These are phyloP conservation scores for Neoseiulus cucumeris DNA, from an alignment of 1,140 invertebrate species.

Conservation along the genomic window DNA sequence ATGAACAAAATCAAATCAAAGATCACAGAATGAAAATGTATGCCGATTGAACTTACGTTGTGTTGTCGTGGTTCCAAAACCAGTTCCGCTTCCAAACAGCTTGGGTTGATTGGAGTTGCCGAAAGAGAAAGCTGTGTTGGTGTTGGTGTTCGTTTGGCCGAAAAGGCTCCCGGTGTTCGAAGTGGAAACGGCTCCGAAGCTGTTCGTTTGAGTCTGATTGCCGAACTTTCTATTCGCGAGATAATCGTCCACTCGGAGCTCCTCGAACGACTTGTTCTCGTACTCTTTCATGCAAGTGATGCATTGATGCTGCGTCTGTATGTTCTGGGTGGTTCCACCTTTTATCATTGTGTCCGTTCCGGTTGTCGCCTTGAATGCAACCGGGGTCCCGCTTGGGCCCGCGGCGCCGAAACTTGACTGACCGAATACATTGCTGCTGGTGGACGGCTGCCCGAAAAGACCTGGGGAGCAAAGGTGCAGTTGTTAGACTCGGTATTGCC, in stretches of 20 bases:
- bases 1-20: too few species aligned
- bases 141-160: constrained; percentile 14
- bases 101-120: background rate
- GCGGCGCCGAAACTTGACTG: constrained; percentile 16
- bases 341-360: constrained; percentile 81
- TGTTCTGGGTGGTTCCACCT: constrained; percentile 52
- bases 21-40: too few species aligned
- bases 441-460: too few species aligned
- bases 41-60: background rate
- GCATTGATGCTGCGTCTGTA: constrained; percentile 77
- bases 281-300: constrained; percentile 97
- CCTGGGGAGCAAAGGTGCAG: too few species aligned
- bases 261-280: constrained; percentile 77
- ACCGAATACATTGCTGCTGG: background rate
- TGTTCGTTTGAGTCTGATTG: constrained; percentile 15
- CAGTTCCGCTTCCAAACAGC: constrained; percentile 14
- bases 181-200: constrained; percentile 16
- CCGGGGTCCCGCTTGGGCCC: constrained; percentile 42
- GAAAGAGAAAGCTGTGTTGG: constrained; percentile 19
- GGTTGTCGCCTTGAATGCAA: constrained; percentile 65
- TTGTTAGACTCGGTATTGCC: too few species aligned
- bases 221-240: constrained; percentile 58
- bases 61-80: constrained; percentile 15
- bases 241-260: constrained; percentile 83
- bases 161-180: constrained; percentile 14